A percentile compares a stretch with the other conserved stretches of the same genome.
Evolutionary conservation across 1,140 invertebrate genomes (phyloP).

Genomic region (Drosophila simulans): DNA sequence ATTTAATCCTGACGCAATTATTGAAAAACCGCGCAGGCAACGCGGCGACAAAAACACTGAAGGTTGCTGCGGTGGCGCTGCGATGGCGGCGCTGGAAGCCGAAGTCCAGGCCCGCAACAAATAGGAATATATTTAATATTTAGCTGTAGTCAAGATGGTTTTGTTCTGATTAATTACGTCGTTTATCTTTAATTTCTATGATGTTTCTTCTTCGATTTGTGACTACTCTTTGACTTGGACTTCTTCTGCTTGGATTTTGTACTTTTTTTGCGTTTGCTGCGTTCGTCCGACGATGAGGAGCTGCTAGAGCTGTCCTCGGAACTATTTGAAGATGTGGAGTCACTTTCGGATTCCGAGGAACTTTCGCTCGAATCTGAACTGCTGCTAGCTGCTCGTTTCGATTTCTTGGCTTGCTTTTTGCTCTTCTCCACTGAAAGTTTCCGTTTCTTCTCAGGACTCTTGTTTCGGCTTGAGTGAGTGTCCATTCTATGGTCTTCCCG

Average conservation of each 20-base stretch:
- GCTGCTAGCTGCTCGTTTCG: conserved; percentile 48
- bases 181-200: conserved; percentile 54
- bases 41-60: conserved; percentile 29
- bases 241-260: conserved; percentile 50
- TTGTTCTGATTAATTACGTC: conserved; percentile 20
- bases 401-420: conserved; percentile 34
- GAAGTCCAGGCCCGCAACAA: conserved; percentile 53
- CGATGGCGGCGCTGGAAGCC: conserved; percentile 48
- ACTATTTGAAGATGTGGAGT: conserved; percentile 32
- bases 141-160: conserved; percentile 40
- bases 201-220: conserved; percentile 62
- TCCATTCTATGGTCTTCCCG: not conserved
- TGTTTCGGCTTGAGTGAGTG: conserved; percentile 16
- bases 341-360: conserved; percentile 50
- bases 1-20: conserved; percentile 74
- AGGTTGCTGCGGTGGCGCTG: conserved; percentile 66
- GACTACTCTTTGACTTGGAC: conserved; percentile 50
- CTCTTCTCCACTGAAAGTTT: conserved; percentile 25
- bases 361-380: conserved; percentile 54
- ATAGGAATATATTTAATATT: conserved; percentile 22
- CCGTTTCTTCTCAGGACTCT: conserved; percentile 17
- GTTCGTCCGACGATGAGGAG: conserved; percentile 52
- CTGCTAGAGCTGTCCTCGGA: conserved; percentile 48
- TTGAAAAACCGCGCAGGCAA: conserved; percentile 50
- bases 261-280: conserved; percentile 50